These are phyloP conservation scores for Aphelenchoides besseyi DNA, from an alignment of 1,140 invertebrate genomes.

Conservation along the genomic window DNA sequence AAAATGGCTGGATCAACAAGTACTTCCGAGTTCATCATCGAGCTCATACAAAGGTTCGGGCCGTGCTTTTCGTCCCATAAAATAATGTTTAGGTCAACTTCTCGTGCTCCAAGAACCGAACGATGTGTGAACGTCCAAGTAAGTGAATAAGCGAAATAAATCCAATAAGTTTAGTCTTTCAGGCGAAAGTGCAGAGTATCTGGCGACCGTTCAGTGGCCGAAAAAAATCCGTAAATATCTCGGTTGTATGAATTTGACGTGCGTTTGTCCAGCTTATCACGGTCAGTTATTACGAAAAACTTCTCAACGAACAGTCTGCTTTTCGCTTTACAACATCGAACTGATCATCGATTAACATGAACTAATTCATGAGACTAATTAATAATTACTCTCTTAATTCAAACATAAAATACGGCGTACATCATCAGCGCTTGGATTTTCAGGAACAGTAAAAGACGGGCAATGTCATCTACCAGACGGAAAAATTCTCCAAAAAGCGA, in stretches of 20 bases:
- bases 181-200: too few species aligned
- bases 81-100: not conserved
- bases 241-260: conserved; percentile 52
- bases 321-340: conserved; percentile 25
- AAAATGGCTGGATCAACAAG: not conserved
- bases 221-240: conserved; percentile 37
- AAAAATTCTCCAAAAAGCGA: conserved; percentile 45
- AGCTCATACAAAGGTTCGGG: not conserved
- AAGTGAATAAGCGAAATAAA: too few species aligned
- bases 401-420: not conserved
- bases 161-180: too few species aligned
- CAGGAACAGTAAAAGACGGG: conserved; percentile 27
- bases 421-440: not conserved
- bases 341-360: conserved; percentile 8
- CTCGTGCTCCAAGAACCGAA: not conserved
- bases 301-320: conserved; percentile 16
- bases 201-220: conserved; percentile 38
- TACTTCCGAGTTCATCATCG: conserved; percentile 18
- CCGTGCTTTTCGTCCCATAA: too few species aligned
- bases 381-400: too few species aligned
- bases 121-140: not conserved
- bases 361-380: too few species aligned
- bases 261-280: conserved; percentile 50
- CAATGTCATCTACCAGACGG: conserved; percentile 50
- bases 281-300: conserved; percentile 34